Evolutionary conservation across 1,140 invertebrate genomes (phyloP).

Genomic region (Musca vetustissima): DNA sequence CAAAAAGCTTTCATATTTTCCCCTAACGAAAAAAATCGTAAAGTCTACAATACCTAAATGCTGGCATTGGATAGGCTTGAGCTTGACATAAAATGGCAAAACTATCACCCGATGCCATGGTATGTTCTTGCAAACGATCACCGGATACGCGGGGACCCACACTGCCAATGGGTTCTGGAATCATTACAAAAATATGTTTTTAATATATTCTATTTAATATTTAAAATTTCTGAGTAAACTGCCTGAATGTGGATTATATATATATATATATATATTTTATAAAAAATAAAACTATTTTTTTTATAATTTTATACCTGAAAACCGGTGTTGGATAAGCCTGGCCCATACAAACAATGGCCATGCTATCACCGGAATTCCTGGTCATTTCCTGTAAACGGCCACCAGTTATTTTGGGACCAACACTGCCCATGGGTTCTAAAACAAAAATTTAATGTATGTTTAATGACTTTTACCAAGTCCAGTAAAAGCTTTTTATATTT

Average conservation of each 20-base stretch:
- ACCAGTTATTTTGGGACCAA: conserved; percentile 62
- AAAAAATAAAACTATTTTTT: neutral
- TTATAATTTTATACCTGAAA: conserved; percentile 56
- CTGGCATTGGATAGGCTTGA: conserved; percentile 65
- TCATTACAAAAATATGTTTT: conserved; percentile 24
- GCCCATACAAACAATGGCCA: conserved; percentile 61
- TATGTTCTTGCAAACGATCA: conserved; percentile 60
- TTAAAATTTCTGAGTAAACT: conserved; percentile 3
- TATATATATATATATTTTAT: neutral
- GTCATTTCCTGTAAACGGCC: conserved; percentile 52
- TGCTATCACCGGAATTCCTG: conserved; percentile 40
- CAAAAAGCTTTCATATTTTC: neutral
- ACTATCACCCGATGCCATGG: conserved; percentile 46
- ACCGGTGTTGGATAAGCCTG: conserved; percentile 61
- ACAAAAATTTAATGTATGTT: neutral
- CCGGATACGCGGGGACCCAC: conserved; percentile 66
- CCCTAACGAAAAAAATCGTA: conserved; percentile 25
- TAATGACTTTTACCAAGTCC: too few species aligned
- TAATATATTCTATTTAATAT: neutral
- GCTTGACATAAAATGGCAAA: conserved; percentile 63
- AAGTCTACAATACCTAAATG: conserved; percentile 60
- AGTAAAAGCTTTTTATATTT: neutral
- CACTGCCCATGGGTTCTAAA: conserved; percentile 68
- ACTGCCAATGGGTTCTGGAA: conserved; percentile 68
- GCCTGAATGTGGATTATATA: too few species aligned